phyloP scores from a whole-genome alignment of 1,140 invertebrate genomes.

The Drosophila pseudoobscura region DNA sequence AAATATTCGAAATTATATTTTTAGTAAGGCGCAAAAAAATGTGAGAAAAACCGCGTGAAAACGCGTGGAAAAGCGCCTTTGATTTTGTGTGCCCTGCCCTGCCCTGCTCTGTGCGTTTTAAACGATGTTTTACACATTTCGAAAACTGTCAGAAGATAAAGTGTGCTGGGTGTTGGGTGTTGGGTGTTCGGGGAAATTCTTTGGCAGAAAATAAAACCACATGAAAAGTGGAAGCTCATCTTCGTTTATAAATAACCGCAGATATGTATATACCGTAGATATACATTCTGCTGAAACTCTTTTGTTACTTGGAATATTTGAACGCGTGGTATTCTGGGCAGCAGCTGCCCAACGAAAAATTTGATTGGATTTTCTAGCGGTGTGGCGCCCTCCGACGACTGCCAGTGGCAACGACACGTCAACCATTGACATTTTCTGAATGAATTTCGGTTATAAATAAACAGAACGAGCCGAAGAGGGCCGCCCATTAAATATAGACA shows the following conservation, averaged over 20 bases:
- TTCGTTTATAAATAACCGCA: background rate
- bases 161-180: constrained; percentile 24
- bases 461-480: background rate
- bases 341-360: constrained; percentile 19
- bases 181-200: constrained; percentile 23
- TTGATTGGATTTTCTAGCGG: background rate
- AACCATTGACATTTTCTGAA: constrained; percentile 42
- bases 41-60: constrained; percentile 3
- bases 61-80: constrained; percentile 41
- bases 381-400: constrained; percentile 21
- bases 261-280: background rate
- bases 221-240: constrained; percentile 33
- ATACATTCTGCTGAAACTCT: background rate
- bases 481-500: too few relatives aligned
- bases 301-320: constrained; percentile 31
- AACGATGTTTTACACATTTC: constrained; percentile 65
- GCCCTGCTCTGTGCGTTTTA: background rate
- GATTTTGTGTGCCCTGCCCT: constrained; percentile 14
- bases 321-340: background rate
- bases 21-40: constrained; percentile 26
- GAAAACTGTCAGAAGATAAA: constrained; percentile 71
- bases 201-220: constrained; percentile 12
- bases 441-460: constrained; percentile 39
- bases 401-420: background rate
- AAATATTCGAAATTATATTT: constrained; percentile 43